A percentile compares a stretch with the other conserved stretches of the same genome.
phyloP scores from a whole-genome alignment of 2,888 invertebrate genomes.

The Dilophus febrilis region DNA sequence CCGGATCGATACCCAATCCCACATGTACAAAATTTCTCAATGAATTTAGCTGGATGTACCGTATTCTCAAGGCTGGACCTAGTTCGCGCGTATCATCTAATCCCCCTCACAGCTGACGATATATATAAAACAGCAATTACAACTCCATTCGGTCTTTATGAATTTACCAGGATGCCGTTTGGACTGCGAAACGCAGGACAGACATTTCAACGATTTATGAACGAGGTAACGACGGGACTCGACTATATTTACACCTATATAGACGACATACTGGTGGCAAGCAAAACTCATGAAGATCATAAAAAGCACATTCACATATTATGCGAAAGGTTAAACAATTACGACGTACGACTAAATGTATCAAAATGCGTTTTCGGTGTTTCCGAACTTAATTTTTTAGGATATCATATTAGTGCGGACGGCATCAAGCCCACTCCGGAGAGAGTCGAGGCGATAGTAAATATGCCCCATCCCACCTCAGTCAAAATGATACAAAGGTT shows the following conservation, averaged over 20 bases:
- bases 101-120: constrained; percentile 17
- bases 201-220: constrained; percentile 16
- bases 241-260: constrained; percentile 9
- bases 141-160: constrained; percentile 20
- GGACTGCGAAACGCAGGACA: constrained; percentile 16
- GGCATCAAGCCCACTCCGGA: constrained; percentile 11
- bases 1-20: constrained; percentile 16
- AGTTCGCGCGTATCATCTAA: constrained; percentile 17
- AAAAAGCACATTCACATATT: constrained; percentile 7
- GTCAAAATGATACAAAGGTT: constrained; percentile 9
- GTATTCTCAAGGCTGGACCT: constrained; percentile 15
- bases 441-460: constrained; percentile 10
- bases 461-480: constrained; percentile 7
- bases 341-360: constrained; percentile 11
- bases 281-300: constrained; percentile 11
- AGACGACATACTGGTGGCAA: constrained; percentile 14
- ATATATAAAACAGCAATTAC: constrained; percentile 18
- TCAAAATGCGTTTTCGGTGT: constrained; percentile 13
- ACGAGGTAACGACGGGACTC: constrained; percentile 14
- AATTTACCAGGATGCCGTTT: constrained; percentile 17
- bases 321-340: constrained; percentile 10
- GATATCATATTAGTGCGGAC: constrained; percentile 8
- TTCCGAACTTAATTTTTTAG: constrained; percentile 9
- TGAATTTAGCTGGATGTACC: constrained; percentile 8
- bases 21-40: constrained; percentile 15